phyloP scores from a whole-genome alignment of 2,113 vertebrate species.

The Corythoichthys haematopterus region DNA sequence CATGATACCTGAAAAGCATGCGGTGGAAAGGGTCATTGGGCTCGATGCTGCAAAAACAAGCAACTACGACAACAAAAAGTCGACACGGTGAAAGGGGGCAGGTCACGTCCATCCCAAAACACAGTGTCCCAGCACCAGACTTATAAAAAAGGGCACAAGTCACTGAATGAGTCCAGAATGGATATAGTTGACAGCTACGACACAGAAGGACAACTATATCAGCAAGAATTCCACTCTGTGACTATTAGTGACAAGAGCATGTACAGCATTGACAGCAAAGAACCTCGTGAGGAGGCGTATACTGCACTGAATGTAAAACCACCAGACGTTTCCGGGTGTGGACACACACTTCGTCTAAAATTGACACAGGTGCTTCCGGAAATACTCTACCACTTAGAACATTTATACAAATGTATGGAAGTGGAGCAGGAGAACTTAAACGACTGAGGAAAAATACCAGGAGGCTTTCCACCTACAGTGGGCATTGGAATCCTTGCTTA shows the following conservation, averaged over 20 bases:
- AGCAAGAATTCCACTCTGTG: conserved; percentile 4
- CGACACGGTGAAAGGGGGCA: not conserved
- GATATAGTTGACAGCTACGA: too few species aligned
- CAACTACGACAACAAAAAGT: not conserved
- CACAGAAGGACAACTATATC: not conserved
- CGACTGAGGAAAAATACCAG: conserved; percentile 15
- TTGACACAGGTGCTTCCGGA: conserved; percentile 19
- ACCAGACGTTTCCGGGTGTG: not conserved
- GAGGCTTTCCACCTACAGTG: not conserved
- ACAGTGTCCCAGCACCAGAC: too few species aligned
- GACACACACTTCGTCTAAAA: conserved; percentile 13
- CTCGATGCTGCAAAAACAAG: not conserved
- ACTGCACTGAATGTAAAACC: not conserved
- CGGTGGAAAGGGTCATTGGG: conserved; percentile 6
- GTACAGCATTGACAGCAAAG: conserved; percentile 7
- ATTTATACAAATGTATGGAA: conserved; percentile 30
- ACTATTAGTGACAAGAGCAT: conserved; percentile 17
- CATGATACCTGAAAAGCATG: conserved; percentile 9
- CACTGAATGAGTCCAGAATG: too few species aligned
- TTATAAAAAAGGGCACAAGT: too few species aligned
- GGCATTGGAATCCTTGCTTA: not conserved
- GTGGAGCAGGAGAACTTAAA: not conserved
- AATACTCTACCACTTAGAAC: conserved; percentile 18
- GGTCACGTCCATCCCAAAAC: not conserved
- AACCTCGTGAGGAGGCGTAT: too few species aligned